Conservation (phyloP, 2,888 invertebrate species). For the Temnothorax ravouxi region DNA sequence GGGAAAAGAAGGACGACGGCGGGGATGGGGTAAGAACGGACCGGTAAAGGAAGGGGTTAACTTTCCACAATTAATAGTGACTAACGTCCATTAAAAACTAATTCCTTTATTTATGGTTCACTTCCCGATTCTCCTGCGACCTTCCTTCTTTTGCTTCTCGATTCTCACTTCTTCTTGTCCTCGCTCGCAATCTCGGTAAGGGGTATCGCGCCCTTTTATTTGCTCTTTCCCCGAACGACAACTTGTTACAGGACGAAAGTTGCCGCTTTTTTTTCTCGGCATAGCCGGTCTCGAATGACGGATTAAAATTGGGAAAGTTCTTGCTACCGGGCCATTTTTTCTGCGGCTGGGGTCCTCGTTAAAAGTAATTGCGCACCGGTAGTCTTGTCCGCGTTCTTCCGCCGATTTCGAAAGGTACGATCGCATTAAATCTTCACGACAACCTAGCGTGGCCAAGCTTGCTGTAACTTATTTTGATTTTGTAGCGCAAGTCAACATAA, state of each 20-base stretch:
- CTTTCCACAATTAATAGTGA: constrained; percentile 81
- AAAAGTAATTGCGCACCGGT: constrained; percentile 74
- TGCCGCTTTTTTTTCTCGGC: constrained; percentile 70
- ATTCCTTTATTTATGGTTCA: constrained; percentile 81
- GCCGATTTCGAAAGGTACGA: constrained; percentile 52
- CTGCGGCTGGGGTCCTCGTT: constrained; percentile 73
- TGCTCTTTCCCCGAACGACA: constrained; percentile 72
- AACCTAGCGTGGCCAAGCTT: not conserved
- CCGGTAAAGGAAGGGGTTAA: constrained; percentile 74
- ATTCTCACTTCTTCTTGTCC: constrained; percentile 54
- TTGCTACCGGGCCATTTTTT: constrained; percentile 77
- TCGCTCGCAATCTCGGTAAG: constrained; percentile 52
- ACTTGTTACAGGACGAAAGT: constrained; percentile 79
- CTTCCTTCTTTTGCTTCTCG: constrained; percentile 50
- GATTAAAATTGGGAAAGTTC: constrained; percentile 82
- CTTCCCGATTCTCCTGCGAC: constrained; percentile 71
- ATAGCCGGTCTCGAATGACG: constrained; percentile 78
- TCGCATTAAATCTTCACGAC: constrained; percentile 34
- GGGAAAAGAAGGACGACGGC: not conserved
- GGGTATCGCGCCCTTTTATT: constrained; percentile 74
- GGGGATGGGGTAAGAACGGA: constrained; percentile 31
- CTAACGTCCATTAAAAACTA: constrained; percentile 82
- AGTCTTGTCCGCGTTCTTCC: constrained; percentile 64
- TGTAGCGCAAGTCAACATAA: not conserved
- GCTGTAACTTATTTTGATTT: not conserved